Evolutionary conservation across 2,888 invertebrate species (phyloP), one percentile per base, ranked within the genome.

Genomic region (Papilio elwesi): DNA sequence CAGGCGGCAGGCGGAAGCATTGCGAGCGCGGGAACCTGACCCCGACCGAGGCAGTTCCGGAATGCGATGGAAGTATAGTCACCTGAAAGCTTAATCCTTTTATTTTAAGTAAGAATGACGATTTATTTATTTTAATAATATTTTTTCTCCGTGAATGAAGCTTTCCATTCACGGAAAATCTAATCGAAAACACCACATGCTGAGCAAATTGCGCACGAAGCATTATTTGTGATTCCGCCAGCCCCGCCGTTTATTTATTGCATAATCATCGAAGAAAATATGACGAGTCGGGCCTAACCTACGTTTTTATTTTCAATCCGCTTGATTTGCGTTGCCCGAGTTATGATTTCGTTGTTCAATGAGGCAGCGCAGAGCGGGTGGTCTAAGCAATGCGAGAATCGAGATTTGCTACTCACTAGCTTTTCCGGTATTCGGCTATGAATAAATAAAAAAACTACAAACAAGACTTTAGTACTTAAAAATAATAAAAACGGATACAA

Each of bases 301-400:
- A 67, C 53, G 70, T 48, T 70, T 53, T 63, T 62, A 55, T 74
- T 71, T 67, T 74, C 53, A 70, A 43, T 66, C 12, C 47, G 71
- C 80, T 76, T 77, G 77, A 80, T 75, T 70, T 79, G 79, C 76
- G 78, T 0, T 3, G 55, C 77, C 78, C 78, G 76, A 81, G 83
- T 84, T 87, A 85, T 84, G 83, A 85, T 86, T 82, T 79, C 76
- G 80, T 77, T 75, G 76, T 71, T 79, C 78, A 76, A 74, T 77
- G 76, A 76, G 71, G 67, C 76, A 70, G 51, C 53, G 36, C 59
- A n/a, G 62, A 62, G 47, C 49, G 64, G 52, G 49, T 43, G 73
- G 26, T 52, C 49, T 57, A 70, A 65, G 55, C 2, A 7, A 70
- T 38, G 48, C 10, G n/a, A 26, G 36, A 13, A 57, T 6, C 13